Evolutionary conservation across 64 coral and sea anemone genomes (phyloP).

Genomic region (Stichodactyla helianthus): DNA sequence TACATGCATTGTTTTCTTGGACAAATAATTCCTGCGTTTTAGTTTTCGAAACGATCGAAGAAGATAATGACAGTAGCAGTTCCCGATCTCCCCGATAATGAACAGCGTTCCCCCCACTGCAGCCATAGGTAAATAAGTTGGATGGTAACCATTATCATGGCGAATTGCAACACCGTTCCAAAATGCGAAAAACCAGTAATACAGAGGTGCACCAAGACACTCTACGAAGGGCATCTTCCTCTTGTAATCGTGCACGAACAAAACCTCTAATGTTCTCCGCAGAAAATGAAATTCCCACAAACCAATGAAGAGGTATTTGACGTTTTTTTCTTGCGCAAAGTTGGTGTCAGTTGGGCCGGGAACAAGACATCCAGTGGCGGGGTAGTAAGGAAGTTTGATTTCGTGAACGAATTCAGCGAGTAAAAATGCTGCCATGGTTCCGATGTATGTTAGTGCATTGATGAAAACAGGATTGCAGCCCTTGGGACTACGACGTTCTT

Average conservation of each 20-base stretch:
- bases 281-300: constrained; percentile 77
- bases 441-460: constrained; percentile 73
- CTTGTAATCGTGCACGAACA: constrained; percentile 75
- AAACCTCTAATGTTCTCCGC: constrained; percentile 65
- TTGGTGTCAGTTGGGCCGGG: constrained; percentile 30
- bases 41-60: constrained; percentile 52
- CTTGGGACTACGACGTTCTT: not conserved
- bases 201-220: constrained; percentile 68
- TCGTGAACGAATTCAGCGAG: constrained; percentile 46
- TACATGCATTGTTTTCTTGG: constrained; percentile 60
- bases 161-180: constrained; percentile 65
- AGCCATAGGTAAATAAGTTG: constrained; percentile 49
- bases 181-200: constrained; percentile 84
- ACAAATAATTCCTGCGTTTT: constrained; percentile 35
- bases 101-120: constrained; percentile 53
- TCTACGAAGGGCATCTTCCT: constrained; percentile 63
- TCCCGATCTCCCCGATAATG: constrained; percentile 52
- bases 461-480: constrained; percentile 67
- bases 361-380: constrained; percentile 46
- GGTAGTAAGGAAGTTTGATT: constrained; percentile 37
- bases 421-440: constrained; percentile 61
- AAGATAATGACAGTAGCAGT: constrained; percentile 58
- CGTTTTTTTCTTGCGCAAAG: constrained; percentile 45
- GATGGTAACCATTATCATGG: constrained; percentile 60
- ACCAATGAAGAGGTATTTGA: constrained; percentile 63